These are phyloP conservation scores for Columbina picui DNA, from an alignment of 2,113 vertebrate genomes.

Conservation along the genomic window DNA sequence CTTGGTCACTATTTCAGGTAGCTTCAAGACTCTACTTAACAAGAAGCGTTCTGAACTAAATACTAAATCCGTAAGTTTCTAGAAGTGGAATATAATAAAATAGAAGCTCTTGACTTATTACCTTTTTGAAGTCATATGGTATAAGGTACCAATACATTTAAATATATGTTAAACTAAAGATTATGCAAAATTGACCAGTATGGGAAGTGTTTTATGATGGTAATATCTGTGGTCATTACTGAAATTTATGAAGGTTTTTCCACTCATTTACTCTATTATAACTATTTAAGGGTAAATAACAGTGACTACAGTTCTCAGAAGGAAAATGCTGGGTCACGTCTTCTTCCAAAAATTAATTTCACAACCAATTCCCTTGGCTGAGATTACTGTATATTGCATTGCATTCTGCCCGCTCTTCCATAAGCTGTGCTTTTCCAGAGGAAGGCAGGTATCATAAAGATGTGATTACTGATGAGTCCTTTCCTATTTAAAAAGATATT, in stretches of 20 bases:
- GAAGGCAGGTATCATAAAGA: background rate
- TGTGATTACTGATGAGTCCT: background rate
- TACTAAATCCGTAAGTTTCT: background rate
- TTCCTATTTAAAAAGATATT: background rate
- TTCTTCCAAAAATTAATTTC: background rate
- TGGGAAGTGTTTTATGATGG: background rate
- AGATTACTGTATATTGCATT: background rate
- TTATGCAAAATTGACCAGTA: background rate
- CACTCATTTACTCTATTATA: background rate
- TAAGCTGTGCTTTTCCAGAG: background rate
- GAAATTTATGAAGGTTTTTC: background rate
- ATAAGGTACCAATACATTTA: background rate
- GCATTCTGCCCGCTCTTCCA: background rate
- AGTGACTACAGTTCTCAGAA: background rate
- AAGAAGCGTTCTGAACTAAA: background rate
- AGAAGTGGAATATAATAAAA: background rate
- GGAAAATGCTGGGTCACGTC: background rate
- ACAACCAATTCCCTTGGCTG: background rate
- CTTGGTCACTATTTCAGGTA: background rate
- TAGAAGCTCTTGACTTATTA: too few relatives aligned
- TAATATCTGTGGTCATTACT: background rate
- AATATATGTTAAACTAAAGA: background rate
- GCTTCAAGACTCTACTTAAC: background rate
- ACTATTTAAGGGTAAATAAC: background rate
- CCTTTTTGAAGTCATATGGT: background rate